Evolutionary conservation across 2,113 vertebrate species (phyloP).

Genomic region (Egretta garzetta): DNA sequence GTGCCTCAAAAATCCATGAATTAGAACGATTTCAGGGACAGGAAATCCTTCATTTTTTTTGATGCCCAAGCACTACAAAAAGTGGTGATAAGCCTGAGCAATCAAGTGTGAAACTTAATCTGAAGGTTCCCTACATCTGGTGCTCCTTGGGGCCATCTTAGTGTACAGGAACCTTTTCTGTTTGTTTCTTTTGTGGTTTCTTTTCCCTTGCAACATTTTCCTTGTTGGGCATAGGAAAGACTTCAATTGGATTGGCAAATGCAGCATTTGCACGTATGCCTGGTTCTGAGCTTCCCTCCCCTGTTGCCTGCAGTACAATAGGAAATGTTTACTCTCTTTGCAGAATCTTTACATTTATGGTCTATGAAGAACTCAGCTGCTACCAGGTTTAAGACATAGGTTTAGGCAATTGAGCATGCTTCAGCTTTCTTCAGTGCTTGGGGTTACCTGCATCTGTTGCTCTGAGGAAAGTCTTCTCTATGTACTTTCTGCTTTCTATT

Average conservation of each 20-base stretch:
- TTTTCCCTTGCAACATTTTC: neutral
- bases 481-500: neutral
- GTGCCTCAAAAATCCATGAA: neutral
- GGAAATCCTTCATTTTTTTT: neutral
- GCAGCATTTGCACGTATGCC: rapidly evolving
- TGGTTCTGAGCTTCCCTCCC: neutral
- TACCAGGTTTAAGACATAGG: neutral
- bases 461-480: neutral
- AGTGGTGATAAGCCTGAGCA: neutral
- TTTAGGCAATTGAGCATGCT: rapidly evolving
- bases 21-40: neutral
- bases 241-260: neutral
- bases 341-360: neutral
- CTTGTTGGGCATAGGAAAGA: neutral
- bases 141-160: neutral
- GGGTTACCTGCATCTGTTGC: neutral
- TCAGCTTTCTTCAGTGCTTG: neutral
- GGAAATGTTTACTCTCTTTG: neutral
- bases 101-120: neutral
- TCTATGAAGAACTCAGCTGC: neutral
- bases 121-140: neutral
- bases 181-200: neutral
- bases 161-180: neutral
- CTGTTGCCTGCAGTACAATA: neutral
- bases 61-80: neutral